A percentile compares a stretch with the other conserved stretches of the same genome.
Conservation (phyloP, 1,140 invertebrate species). For the Diprion similis region DNA sequence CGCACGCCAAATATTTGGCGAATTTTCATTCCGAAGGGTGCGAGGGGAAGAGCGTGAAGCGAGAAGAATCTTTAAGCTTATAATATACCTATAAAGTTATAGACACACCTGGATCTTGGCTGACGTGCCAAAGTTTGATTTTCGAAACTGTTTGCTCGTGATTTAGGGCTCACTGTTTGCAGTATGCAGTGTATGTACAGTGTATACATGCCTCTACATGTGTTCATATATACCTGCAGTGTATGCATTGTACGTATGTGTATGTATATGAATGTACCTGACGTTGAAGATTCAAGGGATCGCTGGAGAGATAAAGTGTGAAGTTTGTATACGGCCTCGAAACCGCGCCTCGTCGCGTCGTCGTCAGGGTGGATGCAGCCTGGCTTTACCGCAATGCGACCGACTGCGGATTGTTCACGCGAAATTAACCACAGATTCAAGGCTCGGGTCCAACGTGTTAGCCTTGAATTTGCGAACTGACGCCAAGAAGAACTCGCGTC, state of each 20-base stretch:
- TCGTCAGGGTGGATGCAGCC: neutral
- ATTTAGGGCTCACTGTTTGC: too few relatives aligned
- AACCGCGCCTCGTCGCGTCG: neutral
- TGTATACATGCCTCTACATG: too few relatives aligned
- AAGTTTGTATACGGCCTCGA: neutral
- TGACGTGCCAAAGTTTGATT: neutral
- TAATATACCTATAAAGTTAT: too few relatives aligned
- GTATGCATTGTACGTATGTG: too few relatives aligned
- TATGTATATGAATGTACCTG: neutral
- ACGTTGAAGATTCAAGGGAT: neutral
- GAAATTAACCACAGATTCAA: neutral
- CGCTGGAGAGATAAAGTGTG: neutral
- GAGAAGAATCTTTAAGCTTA: too few relatives aligned
- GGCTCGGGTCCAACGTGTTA: neutral
- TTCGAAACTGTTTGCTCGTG: neutral
- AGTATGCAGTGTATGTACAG: neutral
- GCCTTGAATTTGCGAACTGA: neutral
- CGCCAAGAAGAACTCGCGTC: neutral
- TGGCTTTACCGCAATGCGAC: slow-evolving; percentile 6
- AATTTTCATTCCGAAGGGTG: too few relatives aligned
- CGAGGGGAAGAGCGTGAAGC: too few relatives aligned
- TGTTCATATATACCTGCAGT: too few relatives aligned
- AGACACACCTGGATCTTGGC: neutral
- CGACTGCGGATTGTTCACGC: neutral
- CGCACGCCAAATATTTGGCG: too few relatives aligned